phyloP scores from a whole-genome alignment of 1,140 invertebrate genomes.

The Helicoverpa zea region DNA sequence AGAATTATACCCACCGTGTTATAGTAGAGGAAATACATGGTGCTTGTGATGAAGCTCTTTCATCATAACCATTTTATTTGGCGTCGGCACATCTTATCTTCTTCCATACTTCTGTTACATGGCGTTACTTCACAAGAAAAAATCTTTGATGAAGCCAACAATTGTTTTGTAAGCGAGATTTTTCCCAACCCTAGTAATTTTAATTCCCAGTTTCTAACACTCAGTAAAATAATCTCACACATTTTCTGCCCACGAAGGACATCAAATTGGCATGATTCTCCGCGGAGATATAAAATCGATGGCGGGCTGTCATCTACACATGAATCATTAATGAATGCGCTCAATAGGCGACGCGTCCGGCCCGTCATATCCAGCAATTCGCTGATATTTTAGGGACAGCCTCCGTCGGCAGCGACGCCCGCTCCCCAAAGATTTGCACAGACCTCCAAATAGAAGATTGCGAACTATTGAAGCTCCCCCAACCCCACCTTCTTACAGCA shows the following conservation, averaged over 20 bases:
- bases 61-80: too few species aligned
- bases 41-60: too few species aligned
- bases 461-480: slow-evolving; percentile 55
- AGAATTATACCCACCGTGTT: not conserved
- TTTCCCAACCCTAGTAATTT: too few species aligned
- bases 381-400: slow-evolving; percentile 54
- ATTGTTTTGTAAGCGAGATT: too few species aligned
- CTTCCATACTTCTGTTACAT: too few species aligned
- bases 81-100: too few species aligned
- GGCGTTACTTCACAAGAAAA: too few species aligned
- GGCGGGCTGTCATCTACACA: slow-evolving; percentile 48
- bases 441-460: slow-evolving; percentile 57
- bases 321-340: slow-evolving; percentile 55
- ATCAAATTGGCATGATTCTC: slow-evolving; percentile 25
- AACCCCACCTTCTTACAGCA: slow-evolving; percentile 5
- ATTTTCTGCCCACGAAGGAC: slow-evolving; percentile 28
- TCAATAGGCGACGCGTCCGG: slow-evolving; percentile 50
- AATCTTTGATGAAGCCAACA: too few species aligned
- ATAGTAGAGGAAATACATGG: too few species aligned
- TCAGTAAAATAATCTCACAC: slow-evolving; percentile 15
- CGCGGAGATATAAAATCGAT: slow-evolving; percentile 38
- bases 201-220: not conserved
- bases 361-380: slow-evolving; percentile 55
- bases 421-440: slow-evolving; percentile 55
- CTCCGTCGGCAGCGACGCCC: slow-evolving; percentile 38